Percentiles rank a stretch among this genome's conserved stretches.
phyloP scores from a whole-genome alignment of 2,113 vertebrate species.

The Hyaena hyaena region DNA sequence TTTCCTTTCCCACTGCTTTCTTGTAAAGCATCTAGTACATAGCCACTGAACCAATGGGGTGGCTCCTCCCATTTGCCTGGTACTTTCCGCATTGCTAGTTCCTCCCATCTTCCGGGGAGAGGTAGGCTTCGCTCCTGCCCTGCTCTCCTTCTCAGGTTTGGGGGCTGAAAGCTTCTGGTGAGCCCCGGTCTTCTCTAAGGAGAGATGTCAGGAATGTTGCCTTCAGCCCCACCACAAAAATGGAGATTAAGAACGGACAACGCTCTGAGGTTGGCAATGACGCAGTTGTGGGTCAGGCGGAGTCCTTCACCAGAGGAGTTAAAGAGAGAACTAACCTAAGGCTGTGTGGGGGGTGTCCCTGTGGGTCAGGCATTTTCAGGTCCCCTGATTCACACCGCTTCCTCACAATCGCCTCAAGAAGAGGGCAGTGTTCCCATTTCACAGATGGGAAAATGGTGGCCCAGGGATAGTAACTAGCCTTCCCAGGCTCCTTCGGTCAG shows the following conservation, averaged over 20 bases:
- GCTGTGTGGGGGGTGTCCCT: too few relatives aligned
- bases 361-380: too few relatives aligned
- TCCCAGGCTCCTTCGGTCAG: neutral
- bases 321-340: neutral
- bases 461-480: neutral
- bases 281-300: too few relatives aligned
- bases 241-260: neutral
- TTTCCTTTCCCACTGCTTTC: neutral
- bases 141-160: neutral
- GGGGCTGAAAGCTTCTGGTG: too few relatives aligned
- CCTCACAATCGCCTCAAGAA: neutral
- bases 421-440: neutral
- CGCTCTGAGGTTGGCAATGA: neutral
- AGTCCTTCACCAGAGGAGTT: neutral
- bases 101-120: neutral
- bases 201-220: neutral
- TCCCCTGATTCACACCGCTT: neutral
- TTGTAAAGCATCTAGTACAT: neutral
- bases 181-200: neutral
- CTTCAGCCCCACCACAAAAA: neutral
- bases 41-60: accelerated
- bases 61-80: neutral
- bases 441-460: neutral
- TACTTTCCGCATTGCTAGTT: neutral
- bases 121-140: neutral